phyloP scores from a whole-genome alignment of 2,797 vertebrate genomes.

The Melanotaenia boesemani region DNA sequence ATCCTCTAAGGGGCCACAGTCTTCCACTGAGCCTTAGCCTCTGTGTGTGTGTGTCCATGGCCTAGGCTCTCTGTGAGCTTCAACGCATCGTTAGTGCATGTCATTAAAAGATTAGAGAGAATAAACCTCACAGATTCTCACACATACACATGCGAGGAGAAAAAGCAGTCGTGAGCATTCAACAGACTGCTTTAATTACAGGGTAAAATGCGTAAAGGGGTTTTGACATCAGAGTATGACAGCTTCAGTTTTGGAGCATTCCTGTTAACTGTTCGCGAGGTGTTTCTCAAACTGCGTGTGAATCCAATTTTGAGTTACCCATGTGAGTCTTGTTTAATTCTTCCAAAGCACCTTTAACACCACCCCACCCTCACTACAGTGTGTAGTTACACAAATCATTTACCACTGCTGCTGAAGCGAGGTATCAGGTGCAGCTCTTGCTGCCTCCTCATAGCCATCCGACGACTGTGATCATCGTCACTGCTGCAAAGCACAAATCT shows the following conservation, averaged over 20 bases:
- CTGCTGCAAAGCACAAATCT: constrained; percentile 50
- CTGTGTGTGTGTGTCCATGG: constrained; percentile 42
- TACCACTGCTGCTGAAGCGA: constrained; percentile 5
- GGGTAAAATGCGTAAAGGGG: constrained; percentile 30
- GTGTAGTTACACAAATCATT: constrained; percentile 26
- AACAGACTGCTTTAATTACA: constrained; percentile 54
- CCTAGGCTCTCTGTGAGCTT: constrained; percentile 66
- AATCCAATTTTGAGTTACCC: constrained; percentile 53
- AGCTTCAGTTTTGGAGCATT: constrained; percentile 29
- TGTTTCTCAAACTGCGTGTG: constrained; percentile 48
- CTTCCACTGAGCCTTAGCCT: constrained; percentile 50
- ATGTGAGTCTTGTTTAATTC: constrained; percentile 38
- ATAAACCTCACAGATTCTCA: constrained; percentile 67
- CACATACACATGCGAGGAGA: constrained; percentile 16
- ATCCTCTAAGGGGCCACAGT: constrained; percentile 65
- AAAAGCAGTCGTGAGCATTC: constrained; percentile 5
- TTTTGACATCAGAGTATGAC: constrained; percentile 49
- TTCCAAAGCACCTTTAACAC: constrained; percentile 10
- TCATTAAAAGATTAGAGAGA: constrained; percentile 83
- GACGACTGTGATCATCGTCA: constrained; percentile 42
- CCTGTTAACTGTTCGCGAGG: constrained; percentile 32
- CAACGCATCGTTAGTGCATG: constrained; percentile 73
- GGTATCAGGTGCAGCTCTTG: constrained; percentile 40
- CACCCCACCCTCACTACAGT: constrained; percentile 4
- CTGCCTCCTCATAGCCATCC: constrained; percentile 20